Evolutionary conservation across 2,113 vertebrate species (phyloP), one percentile per base, ranked within the genome.

Genomic region (Cryptomyrus ogoouensis): DNA sequence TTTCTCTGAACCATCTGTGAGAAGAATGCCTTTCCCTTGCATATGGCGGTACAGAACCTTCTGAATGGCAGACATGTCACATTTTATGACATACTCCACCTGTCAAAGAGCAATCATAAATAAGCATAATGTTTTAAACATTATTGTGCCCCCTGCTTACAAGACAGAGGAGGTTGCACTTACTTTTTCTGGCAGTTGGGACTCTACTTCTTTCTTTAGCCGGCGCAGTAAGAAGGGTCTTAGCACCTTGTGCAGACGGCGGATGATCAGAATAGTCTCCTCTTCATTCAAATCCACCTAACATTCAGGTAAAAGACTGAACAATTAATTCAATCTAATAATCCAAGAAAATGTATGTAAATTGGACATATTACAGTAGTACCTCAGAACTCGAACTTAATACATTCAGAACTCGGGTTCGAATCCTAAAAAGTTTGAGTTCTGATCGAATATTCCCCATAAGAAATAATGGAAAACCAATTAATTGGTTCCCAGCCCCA

Each of bases 61-160:
- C 93, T 99, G 98, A 83, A 99, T 98, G 24, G 98, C 98, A 24
- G 98, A 98, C 98, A 99, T 99, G 94, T 99, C 98, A 90, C 98
- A 99, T 90, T 99, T 99, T 90, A 99, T 96, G 91, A 99, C 98
- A 8, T 99, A 99, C 92, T 99, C 98, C 94, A 99, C 98, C 98
- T 99, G 92, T 35, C 56, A 88, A 80, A 5, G 90, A n/a, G 2
- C 83, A 56, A 27, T 84, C 15, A 88, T 3, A 42, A 62, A 52
- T 17, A 49, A 6, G 13, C 56, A 39, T 42, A 50, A 27, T 2
- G 35, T 31, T 19, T 53, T 35, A 77, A 21, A 39, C 39, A 6
- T 56, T n/a, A 50, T 0, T 27, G 46, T 21, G 44, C 21, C 66
- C 6, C 12, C 66, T 15, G 2, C 47, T 80, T 83, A 83, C 2